Conservation (phyloP, 2,797 vertebrate species). For the Gila robusta region DNA sequence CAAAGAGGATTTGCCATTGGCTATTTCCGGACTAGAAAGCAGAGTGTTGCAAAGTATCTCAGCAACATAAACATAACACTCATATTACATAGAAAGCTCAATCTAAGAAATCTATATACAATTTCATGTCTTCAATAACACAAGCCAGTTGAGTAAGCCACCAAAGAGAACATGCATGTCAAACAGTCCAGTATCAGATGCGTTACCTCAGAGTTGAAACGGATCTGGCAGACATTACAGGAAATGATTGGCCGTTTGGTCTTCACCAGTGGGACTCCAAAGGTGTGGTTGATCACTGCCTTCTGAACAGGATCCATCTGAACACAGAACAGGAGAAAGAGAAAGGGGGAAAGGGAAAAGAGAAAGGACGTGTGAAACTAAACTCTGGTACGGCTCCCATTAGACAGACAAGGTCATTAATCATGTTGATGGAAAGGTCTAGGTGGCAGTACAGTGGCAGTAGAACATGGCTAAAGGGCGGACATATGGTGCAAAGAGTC, state of each 20-base stretch:
- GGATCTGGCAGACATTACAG: slow-evolving; percentile 95
- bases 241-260: slow-evolving; percentile 92
- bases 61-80: slow-evolving; percentile 32
- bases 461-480: slow-evolving; percentile 33
- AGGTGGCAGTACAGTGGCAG: slow-evolving; percentile 50
- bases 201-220: slow-evolving; percentile 93
- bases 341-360: slow-evolving; percentile 31
- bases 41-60: slow-evolving; percentile 25
- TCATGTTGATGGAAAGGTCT: slow-evolving; percentile 57
- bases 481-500: slow-evolving; percentile 53
- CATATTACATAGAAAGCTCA: slow-evolving; percentile 29
- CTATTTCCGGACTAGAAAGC: slow-evolving; percentile 47
- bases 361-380: slow-evolving; percentile 51
- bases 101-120: slow-evolving; percentile 2
- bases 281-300: slow-evolving; percentile 90
- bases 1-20: slow-evolving; percentile 39
- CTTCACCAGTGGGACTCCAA: slow-evolving; percentile 87
- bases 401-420: slow-evolving; percentile 48
- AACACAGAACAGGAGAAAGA: slow-evolving; percentile 25
- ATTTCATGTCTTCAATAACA: background rate
- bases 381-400: slow-evolving; percentile 39
- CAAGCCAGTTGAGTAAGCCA: background rate
- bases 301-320: slow-evolving; percentile 96
- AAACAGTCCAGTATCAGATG: slow-evolving; percentile 3
- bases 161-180: slow-evolving; percentile 13